Evolutionary conservation across 2,113 vertebrate genomes (phyloP).

Genomic region (Numida meleagris): DNA sequence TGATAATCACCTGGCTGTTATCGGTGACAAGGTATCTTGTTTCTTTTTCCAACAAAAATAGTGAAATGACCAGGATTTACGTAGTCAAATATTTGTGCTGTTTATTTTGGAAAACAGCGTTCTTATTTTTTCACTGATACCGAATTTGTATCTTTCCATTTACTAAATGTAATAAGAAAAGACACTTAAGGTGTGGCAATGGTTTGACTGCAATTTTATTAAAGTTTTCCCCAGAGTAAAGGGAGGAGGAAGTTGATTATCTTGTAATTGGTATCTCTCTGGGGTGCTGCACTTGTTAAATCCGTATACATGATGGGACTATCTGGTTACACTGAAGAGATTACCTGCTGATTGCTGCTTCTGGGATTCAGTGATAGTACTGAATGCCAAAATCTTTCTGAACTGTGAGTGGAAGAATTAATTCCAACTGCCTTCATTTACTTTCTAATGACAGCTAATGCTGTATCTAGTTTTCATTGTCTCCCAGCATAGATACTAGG

Average conservation of each 20-base stretch:
- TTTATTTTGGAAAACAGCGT: not conserved
- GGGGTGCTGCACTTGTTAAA: conserved; percentile 44
- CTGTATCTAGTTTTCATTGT: conserved; percentile 46
- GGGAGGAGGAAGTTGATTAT: conserved; percentile 37
- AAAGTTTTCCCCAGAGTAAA: not conserved
- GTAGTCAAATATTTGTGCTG: not conserved
- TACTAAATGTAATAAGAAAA: not conserved
- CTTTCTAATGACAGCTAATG: conserved; percentile 44
- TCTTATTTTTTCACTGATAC: not conserved
- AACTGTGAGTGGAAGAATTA: conserved; percentile 45
- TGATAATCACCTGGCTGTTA: not conserved
- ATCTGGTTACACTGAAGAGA: conserved; percentile 51
- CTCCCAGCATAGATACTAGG: conserved; percentile 11
- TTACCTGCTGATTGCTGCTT: conserved; percentile 61
- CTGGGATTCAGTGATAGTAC: conserved; percentile 56
- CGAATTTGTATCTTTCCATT: not conserved
- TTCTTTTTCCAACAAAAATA: not conserved
- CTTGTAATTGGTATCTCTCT: conserved; percentile 51
- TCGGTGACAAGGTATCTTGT: not conserved
- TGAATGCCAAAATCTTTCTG: conserved; percentile 51
- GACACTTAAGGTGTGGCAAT: not conserved
- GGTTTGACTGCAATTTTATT: not conserved
- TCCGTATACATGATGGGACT: conserved; percentile 9
- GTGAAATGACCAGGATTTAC: not conserved
- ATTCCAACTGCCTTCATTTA: conserved; percentile 36